Base-by-base conservation (phyloP, 2,888 invertebrate genomes). In the Ditula angustiorana region DNA sequence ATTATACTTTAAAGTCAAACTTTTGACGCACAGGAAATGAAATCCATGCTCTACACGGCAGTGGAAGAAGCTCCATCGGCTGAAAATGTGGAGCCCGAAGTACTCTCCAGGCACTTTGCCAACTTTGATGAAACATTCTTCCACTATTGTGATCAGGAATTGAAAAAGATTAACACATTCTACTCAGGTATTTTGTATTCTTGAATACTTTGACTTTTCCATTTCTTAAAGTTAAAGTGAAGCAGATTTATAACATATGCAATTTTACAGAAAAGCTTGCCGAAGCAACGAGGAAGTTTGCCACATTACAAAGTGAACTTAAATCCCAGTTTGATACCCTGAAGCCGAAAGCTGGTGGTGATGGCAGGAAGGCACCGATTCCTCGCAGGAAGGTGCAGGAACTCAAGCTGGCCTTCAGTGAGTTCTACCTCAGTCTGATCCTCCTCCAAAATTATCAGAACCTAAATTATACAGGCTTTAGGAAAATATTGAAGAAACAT, bases 401-500 rank as follows among this genome's bases (percentile, higher is more conserved):
- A 77, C 88, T 99, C 11, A 99, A 99, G 87, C 92, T 99, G 73
- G 99, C 99, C 0, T 99, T 99, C 88, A 98, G 98, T 80, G 99
- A 99, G 94, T 99, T 99, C 91, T 99, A 99, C 87, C 94, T 99
- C 46, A 98, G 98, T 79, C 93, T 99, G 55, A 98, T 99, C 75
- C 93, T 99, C 13, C 93, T 99, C 67, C 99, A 99, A 90, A 99
- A 99, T 86, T 99, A 99, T 85, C 99, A 99, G 90, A 99, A 98
- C 85, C 94, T 99, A 60, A 99, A 99, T 92, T 98, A 98, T 80
- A 99, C 99, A 2, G 99, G 99, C 1, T 99, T 99, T 93, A 95
- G 99, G 69, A 99, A 99, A 91, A 99, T 99, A 81, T 94, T 99
- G 69, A 99, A 99, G 88, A 99, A 99, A 88, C 99, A 99, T 85